Evolutionary conservation across 1,140 invertebrate genomes (phyloP), one percentile per base, ranked within the genome.

Genomic region (Pseudomyrmex pallidus): DNA sequence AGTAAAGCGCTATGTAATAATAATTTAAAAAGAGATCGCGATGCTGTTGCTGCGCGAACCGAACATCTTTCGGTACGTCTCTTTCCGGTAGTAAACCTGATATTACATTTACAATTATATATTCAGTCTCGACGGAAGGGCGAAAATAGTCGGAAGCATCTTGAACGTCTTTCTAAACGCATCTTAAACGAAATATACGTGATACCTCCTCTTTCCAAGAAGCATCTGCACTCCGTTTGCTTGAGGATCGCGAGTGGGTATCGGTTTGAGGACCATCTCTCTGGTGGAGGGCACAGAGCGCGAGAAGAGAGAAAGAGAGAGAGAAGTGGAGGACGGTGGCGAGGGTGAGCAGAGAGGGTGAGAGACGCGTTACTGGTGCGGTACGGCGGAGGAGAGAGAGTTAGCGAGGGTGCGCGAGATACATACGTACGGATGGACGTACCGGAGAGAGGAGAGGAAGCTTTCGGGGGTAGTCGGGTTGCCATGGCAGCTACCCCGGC

Each of bases 401-500:
- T 61, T 61, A 68, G 59, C 62, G 67, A 63, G 83, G 57, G 83
- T 74, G 83, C 74, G 77, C 62, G 67, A 63, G 77, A 66, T 35
- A 25, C 35, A 78, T 48, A 50, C 7, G 62, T 15, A 17, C 46
- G 46, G 63, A 48, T 44, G 62, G 46, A 82, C 22, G 54, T 57
- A 64, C 67, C 68, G 13, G 73, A 48, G 61, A 66, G 73, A 85
- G 87, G 87, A 86, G 87, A 87, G 64, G 90, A 78, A 77, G 85
- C 83, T 90, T 92, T 90, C 82, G 91, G 90, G 91, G 91, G 87
- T 90, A 87, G 85, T 90, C 87, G 90, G 90, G 92, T 93, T 93
- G 92, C 92, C 92, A 93, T 92, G 92, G 92, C 88, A 93, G 92
- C 92, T 92, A 92, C 92, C 92, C 87, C 91, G 92, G 92, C 92